A percentile compares a stretch with the other conserved stretches of the same genome.
phyloP scores from a whole-genome alignment of 2,113 vertebrate genomes.

The Tympanuchus pallidicinctus region DNA sequence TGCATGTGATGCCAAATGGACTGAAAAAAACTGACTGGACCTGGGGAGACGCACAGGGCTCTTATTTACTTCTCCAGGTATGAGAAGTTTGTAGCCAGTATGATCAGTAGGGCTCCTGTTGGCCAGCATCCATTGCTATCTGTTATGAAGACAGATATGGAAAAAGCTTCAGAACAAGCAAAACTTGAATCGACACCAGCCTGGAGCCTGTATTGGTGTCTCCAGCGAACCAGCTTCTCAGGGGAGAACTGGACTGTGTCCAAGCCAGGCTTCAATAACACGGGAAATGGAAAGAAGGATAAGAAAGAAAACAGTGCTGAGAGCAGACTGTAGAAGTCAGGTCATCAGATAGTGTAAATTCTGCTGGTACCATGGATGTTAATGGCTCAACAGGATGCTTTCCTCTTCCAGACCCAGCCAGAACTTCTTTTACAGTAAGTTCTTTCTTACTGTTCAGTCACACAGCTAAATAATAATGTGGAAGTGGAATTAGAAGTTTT shows the following conservation, averaged over 20 bases:
- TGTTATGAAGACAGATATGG: not conserved
- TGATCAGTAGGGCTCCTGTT: not conserved
- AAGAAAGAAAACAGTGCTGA: constrained; percentile 4
- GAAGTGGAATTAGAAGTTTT: not conserved
- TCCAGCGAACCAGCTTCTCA: not conserved
- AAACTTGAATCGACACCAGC: not conserved
- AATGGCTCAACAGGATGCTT: constrained; percentile 11
- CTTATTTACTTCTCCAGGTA: constrained; percentile 3
- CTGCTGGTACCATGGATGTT: not conserved
- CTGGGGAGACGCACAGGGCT: not conserved
- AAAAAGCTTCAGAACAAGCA: not conserved
- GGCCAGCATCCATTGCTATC: not conserved
- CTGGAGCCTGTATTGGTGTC: not conserved
- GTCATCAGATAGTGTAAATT: constrained; percentile 35
- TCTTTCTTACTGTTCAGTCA: constrained; percentile 16
- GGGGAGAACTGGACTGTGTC: not conserved
- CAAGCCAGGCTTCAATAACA: constrained; percentile 29
- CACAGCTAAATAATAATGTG: not conserved
- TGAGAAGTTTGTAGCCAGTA: not conserved
- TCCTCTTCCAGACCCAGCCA: constrained; percentile 17
- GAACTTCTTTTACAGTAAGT: constrained; percentile 2
- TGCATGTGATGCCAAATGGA: not conserved
- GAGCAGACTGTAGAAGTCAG: constrained; percentile 13
- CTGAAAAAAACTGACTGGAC: not conserved
- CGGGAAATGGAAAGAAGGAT: not conserved